Evolutionary conservation across 2,888 invertebrate genomes (phyloP).

Genomic region (Gisinianus flammeolus): DNA sequence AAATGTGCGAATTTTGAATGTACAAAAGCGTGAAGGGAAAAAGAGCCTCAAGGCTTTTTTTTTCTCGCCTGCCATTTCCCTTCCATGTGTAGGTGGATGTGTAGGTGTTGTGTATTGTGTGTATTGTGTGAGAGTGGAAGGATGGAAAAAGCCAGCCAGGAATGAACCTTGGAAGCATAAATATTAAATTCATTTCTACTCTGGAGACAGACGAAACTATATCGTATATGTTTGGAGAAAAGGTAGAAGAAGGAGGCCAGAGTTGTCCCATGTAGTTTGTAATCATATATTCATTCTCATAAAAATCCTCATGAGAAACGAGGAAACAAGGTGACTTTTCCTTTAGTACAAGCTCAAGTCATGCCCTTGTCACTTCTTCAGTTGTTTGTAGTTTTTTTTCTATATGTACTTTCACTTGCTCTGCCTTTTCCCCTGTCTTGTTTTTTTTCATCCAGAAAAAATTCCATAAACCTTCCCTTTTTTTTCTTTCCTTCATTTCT

Average conservation of each 20-base stretch:
- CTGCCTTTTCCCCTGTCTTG: no score
- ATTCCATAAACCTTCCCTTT: no score
- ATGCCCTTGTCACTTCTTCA: not conserved
- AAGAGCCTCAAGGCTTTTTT: no score
- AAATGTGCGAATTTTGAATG: no score
- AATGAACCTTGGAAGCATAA: conserved; percentile 15
- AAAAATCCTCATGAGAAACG: conserved; percentile 12
- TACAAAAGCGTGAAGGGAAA: no score
- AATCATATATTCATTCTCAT: not conserved
- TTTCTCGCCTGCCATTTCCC: no score
- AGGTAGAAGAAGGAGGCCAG: not conserved
- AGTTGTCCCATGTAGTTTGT: not conserved
- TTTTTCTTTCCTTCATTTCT: not conserved
- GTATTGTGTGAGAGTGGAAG: conserved; percentile 9
- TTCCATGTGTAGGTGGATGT: no score
- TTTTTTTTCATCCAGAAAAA: no score
- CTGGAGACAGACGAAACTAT: not conserved
- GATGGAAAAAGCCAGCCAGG: not conserved
- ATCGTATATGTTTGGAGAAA: not conserved
- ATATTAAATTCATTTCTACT: conserved; percentile 34
- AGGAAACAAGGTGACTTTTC: conserved; percentile 12
- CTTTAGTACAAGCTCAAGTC: conserved; percentile 9
- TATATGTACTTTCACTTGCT: no score
- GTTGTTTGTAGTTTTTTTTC: no score
- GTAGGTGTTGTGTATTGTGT: no score